Evolutionary conservation across 2,888 invertebrate species (phyloP).

Genomic region (Lacanobia oleracea): DNA sequence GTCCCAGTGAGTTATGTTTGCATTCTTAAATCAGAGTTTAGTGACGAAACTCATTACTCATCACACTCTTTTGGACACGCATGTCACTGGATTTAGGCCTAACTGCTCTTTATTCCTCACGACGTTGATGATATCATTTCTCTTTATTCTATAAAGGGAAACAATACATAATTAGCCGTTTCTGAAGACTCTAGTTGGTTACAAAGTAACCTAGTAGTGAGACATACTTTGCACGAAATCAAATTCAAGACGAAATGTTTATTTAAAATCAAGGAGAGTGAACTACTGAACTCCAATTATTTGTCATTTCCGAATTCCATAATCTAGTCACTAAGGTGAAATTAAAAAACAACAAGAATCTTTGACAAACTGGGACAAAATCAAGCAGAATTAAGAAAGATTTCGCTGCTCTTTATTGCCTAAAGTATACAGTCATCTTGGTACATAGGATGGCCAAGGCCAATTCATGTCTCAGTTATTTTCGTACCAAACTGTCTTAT

Average conservation of each 20-base stretch:
- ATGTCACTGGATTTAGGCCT: conserved; percentile 28
- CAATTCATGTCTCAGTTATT: conserved; percentile 55
- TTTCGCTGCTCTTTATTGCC: conserved; percentile 40
- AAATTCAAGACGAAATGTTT: not conserved
- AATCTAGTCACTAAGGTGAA: not conserved
- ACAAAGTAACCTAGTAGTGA: conserved; percentile 12
- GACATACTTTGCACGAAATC: not conserved
- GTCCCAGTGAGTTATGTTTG: not conserved
- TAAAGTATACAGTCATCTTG: conserved; percentile 49
- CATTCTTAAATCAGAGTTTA: not conserved
- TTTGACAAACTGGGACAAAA: conserved; percentile 2
- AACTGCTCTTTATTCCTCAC: conserved; percentile 36
- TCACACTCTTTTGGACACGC: conserved; percentile 7
- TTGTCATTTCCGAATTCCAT: not conserved
- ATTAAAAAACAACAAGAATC: not conserved
- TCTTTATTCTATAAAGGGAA: conserved; percentile 22
- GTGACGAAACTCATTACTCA: conserved; percentile 19
- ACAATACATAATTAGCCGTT: conserved; percentile 39
- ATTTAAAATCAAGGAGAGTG: not conserved
- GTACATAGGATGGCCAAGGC: conserved; percentile 57
- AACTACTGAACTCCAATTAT: no score
- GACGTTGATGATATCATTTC: conserved; percentile 33
- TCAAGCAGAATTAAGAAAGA: conserved; percentile 31
- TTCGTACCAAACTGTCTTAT: conserved; percentile 49
- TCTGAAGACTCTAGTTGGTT: not conserved